phyloP scores from a whole-genome alignment of 37 sponge, comb jelly and placozoan genomes.

The Hormiphora californensis region DNA sequence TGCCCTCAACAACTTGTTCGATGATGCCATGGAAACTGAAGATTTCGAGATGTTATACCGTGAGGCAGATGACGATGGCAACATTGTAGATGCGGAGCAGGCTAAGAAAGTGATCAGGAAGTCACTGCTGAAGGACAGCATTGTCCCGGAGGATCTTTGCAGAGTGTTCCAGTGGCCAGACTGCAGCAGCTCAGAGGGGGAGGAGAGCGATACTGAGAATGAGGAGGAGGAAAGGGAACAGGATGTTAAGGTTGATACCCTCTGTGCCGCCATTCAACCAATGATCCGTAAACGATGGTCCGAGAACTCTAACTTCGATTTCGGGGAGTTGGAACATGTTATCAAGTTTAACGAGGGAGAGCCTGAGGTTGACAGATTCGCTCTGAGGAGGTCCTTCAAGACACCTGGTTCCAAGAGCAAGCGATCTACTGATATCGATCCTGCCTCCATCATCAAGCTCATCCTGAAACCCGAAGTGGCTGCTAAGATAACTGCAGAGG shows the following conservation, averaged over 20 bases:
- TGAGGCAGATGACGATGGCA: not conserved
- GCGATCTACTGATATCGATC: not conserved
- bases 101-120: not conserved
- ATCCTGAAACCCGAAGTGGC: slow-evolving; percentile 12
- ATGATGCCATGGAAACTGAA: not conserved
- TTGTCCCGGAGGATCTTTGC: slow-evolving; percentile 13
- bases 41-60: not conserved
- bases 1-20: slow-evolving; percentile 9
- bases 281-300: slow-evolving; percentile 41
- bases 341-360: not conserved
- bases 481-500: not conserved
- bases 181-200: too few relatives aligned
- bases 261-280: slow-evolving; percentile 14
- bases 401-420: not conserved
- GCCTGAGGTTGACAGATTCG: not conserved
- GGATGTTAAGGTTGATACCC: not conserved
- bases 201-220: not conserved
- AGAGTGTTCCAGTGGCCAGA: too few relatives aligned
- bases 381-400: not conserved
- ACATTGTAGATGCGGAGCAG: not conserved
- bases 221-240: not conserved
- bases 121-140: not conserved
- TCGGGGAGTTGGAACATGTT: not conserved
- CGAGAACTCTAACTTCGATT: not conserved
- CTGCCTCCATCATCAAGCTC: slow-evolving; percentile 15